phyloP scores from a whole-genome alignment of 2,888 invertebrate genomes.

The Drosophila dives region DNA sequence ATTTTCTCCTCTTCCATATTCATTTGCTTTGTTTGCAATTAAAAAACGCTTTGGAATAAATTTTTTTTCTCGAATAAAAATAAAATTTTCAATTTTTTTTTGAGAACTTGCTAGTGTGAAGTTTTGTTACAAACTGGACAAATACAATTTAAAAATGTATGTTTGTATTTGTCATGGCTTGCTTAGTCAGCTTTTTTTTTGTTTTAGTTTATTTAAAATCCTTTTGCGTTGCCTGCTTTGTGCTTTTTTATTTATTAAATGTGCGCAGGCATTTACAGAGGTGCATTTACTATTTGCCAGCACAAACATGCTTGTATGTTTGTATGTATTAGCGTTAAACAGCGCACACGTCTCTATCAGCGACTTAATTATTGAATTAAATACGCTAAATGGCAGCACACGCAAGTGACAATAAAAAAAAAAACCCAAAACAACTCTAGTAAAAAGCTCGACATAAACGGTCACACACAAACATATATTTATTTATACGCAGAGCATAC shows the following conservation, averaged over 20 bases:
- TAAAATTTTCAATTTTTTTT: no score
- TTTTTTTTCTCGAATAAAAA: no score
- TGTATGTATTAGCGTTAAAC: constrained; percentile 31
- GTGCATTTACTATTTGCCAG: constrained; percentile 9
- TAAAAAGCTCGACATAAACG: constrained; percentile 42
- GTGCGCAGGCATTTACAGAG: background rate
- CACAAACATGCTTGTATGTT: constrained; percentile 6
- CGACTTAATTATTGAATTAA: constrained; percentile 79
- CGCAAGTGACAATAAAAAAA: constrained; percentile 67
- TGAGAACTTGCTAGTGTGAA: no score
- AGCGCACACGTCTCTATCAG: constrained; percentile 66
- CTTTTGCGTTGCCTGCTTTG: background rate
- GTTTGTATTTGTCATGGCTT: constrained; percentile 45
- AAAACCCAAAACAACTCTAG: constrained; percentile 50
- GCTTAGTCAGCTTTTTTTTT: constrained; percentile 17
- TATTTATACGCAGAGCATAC: constrained; percentile 13
- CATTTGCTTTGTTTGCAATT: constrained; percentile 1
- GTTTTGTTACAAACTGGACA: constrained; percentile 40
- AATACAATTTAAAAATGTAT: constrained; percentile 22
- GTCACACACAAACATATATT: constrained; percentile 4
- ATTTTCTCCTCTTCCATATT: constrained; percentile 62
- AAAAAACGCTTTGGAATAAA: constrained; percentile 1
- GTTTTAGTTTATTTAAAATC: constrained; percentile 1
- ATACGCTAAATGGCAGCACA: constrained; percentile 78
- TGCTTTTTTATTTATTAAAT: background rate